Evolutionary conservation across 2,797 vertebrate genomes (phyloP).

Genomic region (Myoxocephalus aenaeus): DNA sequence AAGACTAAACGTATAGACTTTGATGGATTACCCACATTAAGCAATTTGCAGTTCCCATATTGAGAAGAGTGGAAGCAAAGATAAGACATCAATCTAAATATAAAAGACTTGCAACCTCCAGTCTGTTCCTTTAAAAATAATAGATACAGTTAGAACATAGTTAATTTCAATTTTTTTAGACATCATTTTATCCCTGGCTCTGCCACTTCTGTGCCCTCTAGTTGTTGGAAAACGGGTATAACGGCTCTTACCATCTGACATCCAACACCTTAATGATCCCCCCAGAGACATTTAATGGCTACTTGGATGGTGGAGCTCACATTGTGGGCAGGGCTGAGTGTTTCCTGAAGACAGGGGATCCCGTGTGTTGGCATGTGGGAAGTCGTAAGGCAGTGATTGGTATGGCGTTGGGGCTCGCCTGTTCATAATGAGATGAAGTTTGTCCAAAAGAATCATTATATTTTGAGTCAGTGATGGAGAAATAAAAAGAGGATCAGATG

Average conservation of each 20-base stretch:
- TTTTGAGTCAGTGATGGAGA: neutral
- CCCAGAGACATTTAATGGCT: constrained; percentile 56
- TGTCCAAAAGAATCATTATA: neutral
- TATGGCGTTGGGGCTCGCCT: neutral
- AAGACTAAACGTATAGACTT: constrained; percentile 14
- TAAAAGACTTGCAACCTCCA: neutral
- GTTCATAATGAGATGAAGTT: neutral
- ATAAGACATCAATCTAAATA: neutral
- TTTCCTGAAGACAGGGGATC: constrained; percentile 44
- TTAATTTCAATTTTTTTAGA: constrained; percentile 4
- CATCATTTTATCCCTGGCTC: neutral
- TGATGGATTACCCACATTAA: constrained; percentile 18
- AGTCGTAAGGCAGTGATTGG: constrained; percentile 19
- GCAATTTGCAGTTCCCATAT: neutral
- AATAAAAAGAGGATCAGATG: neutral
- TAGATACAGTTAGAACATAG: neutral
- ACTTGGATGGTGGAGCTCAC: constrained; percentile 29
- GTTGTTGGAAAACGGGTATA: constrained; percentile 44
- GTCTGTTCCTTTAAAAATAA: constrained; percentile 1
- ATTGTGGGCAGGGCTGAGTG: constrained; percentile 38
- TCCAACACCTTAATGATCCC: constrained; percentile 62
- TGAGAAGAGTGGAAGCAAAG: neutral
- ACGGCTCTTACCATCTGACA: constrained; percentile 47
- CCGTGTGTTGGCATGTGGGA: constrained; percentile 37
- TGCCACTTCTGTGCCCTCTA: constrained; percentile 23